Evolutionary conservation across 2,113 vertebrate genomes (phyloP), one percentile per base, ranked within the genome.

Genomic region (Platanista minor): DNA sequence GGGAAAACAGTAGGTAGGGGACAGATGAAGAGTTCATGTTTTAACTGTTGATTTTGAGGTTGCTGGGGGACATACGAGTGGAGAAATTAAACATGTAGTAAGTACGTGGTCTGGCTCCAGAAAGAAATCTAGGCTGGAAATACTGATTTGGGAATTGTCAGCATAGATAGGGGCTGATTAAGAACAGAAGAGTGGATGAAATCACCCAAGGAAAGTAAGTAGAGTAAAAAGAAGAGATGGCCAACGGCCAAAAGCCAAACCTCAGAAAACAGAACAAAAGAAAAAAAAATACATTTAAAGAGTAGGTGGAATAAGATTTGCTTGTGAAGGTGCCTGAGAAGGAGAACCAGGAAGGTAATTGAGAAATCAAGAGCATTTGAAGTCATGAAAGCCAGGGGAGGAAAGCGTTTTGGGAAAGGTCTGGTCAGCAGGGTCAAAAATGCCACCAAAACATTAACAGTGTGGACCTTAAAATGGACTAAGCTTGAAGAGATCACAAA

Each of bases 281-380:
- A 23, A 77, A 74, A 61, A 88, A 78, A 61, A 90, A 27, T 41
- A 29, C 8, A 49, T 49, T 74, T 91, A 46, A 77, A 95, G 61
- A 78, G 78, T 64, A 18, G n/a, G 39, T 72, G 8, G 43, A 85
- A 57, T 64, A 67, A 90, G 49, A 88, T 57, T 49, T 83, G 62
- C 41, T 89, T 85, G 33, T 62, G 90, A 91, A 80, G 17, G 21
- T 81, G 14, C 54, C 57, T 69, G 11, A 94, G 41, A 59, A 72
- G 80, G 86, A 78, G 27, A 87, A 41, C 12, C 20, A 91, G 43
- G 69, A 52, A 91, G 21, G 12, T 20, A 61, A 92, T 0, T 41
- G n/a, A 85, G 87, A 94, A 89, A 31, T 95, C 43, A 71, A 96
- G 91, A 89, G 8, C 54, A 36, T 86, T 18, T 83, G 61, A 86